Percentiles rank a stretch among this genome's conserved stretches.
Evolutionary conservation across 2,113 vertebrate species (phyloP).

Genomic region (Nyctibius bracteatus): DNA sequence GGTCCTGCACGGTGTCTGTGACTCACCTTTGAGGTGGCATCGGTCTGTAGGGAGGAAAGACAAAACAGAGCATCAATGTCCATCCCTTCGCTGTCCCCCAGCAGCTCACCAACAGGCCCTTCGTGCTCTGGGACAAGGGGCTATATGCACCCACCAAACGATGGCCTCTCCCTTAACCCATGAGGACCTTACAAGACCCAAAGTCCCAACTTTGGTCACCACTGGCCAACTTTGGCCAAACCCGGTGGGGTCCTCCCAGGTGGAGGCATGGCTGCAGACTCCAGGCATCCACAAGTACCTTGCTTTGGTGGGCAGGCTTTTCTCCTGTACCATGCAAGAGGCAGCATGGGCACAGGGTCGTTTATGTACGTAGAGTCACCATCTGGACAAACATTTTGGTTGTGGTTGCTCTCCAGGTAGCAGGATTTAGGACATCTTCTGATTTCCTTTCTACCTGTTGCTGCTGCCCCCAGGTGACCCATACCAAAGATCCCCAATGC

Average conservation of each 20-base stretch:
- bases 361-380: background rate
- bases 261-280: background rate
- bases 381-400: background rate
- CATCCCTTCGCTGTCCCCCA: background rate
- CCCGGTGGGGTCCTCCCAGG: background rate
- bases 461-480: background rate
- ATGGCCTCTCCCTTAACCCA: background rate
- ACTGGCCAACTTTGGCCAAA: background rate
- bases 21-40: conserved; percentile 63
- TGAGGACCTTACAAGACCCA: background rate
- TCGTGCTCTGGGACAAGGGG: no score
- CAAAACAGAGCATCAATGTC: background rate
- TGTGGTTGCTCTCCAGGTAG: background rate
- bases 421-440: background rate
- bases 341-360: background rate
- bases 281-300: background rate
- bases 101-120: background rate
- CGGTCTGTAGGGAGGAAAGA: conserved; percentile 1
- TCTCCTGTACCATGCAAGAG: background rate
- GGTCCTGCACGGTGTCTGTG: fast-evolving
- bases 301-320: background rate
- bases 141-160: background rate
- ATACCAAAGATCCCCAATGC: background rate
- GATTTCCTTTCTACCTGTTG: background rate
- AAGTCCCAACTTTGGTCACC: background rate